Conservation (phyloP, 2,888 invertebrate genomes). For the Leucoma salicis region DNA sequence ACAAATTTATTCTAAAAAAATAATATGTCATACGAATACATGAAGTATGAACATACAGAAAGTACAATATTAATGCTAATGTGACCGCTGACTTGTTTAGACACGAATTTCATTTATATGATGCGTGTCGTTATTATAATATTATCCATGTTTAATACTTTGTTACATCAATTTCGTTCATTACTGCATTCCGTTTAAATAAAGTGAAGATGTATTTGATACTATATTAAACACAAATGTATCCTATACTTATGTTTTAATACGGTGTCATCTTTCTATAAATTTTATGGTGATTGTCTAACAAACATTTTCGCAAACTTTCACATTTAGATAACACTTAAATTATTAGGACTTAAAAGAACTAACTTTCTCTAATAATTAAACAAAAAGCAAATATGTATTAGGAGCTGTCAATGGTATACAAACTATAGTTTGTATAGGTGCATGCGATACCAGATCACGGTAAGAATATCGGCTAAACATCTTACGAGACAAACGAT, state of each 20-base stretch:
- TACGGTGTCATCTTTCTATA: no score
- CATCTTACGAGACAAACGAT: conserved; percentile 60
- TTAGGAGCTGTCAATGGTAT: no score
- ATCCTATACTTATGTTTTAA: no score
- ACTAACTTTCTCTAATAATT: no score
- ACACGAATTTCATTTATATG: conserved; percentile 55
- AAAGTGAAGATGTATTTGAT: conserved; percentile 27
- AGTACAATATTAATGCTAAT: conserved; percentile 50
- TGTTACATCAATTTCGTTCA: conserved; percentile 32
- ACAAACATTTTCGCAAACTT: no score
- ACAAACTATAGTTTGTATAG: no score
- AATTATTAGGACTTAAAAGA: no score
- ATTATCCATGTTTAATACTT: conserved; percentile 40
- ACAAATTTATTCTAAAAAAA: conserved; percentile 8
- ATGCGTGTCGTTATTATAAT: conserved; percentile 54
- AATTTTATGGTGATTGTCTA: no score
- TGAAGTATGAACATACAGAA: conserved; percentile 34
- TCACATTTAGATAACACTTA: no score
- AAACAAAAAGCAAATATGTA: no score
- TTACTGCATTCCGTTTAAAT: conserved; percentile 24
- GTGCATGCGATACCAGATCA: background rate
- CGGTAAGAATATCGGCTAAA: conserved; percentile 36
- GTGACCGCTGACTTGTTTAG: conserved; percentile 45
- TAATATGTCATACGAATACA: conserved; percentile 13
- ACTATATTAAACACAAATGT: conserved; percentile 32